phyloP scores from a whole-genome alignment of 2,113 vertebrate species.

The Probosciger aterrimus region DNA sequence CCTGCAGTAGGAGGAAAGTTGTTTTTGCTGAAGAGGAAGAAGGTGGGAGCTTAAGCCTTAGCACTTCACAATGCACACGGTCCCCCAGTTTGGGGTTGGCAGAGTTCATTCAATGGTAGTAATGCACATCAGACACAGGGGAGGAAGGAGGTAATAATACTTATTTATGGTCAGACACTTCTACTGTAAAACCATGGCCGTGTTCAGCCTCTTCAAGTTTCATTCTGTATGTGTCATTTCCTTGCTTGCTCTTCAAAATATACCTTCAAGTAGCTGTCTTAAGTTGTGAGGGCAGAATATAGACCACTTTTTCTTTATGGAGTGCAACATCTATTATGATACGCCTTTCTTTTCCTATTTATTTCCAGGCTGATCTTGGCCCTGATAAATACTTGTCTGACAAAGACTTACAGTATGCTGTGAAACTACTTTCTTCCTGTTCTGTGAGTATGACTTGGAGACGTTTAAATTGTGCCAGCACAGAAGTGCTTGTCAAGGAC shows the following conservation, averaged over 20 bases:
- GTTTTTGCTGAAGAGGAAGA: not conserved
- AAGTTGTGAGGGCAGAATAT: not conserved
- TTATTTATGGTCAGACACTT: not conserved
- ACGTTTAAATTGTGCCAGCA: not conserved
- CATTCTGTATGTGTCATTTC: not conserved
- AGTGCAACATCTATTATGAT: not conserved
- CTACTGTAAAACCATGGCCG: not conserved
- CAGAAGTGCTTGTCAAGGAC: not conserved
- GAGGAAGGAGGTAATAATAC: not conserved
- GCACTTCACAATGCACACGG: not conserved
- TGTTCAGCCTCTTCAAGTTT: not conserved
- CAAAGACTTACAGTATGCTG: constrained; percentile 92
- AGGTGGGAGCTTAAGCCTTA: not conserved
- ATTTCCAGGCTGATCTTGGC: constrained; percentile 90
- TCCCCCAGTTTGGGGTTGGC: not conserved
- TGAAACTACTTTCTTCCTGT: constrained; percentile 88
- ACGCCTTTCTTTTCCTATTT: not conserved
- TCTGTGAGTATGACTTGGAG: constrained; percentile 78
- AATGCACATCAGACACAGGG: not conserved
- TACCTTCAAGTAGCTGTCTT: not conserved
- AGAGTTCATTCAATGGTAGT: not conserved
- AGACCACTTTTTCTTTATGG: not conserved
- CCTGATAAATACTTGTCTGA: constrained; percentile 95
- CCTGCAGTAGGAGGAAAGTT: not conserved
- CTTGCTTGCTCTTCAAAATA: not conserved